A percentile compares a stretch with the other conserved stretches of the same genome.
phyloP scores from a whole-genome alignment of 2,113 vertebrate genomes.

The Tachycineta bicolor region DNA sequence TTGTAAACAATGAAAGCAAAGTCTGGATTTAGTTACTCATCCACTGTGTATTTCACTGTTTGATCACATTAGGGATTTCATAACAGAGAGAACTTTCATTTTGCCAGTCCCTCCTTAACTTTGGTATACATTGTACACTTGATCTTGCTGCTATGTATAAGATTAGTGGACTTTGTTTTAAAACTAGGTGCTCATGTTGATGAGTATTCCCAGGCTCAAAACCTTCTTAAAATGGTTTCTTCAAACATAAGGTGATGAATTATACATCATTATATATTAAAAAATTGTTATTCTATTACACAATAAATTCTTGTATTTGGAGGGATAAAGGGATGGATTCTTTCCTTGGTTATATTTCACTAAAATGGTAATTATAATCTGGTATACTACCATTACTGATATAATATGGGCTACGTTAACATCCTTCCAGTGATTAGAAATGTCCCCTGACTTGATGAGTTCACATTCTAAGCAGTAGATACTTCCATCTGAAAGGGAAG shows the following conservation, averaged over 20 bases:
- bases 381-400: neutral
- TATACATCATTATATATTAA: neutral
- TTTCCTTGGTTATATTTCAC: neutral
- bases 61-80: slow-evolving; percentile 29
- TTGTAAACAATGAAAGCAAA: slow-evolving; percentile 22
- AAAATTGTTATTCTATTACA: neutral
- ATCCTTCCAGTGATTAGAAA: neutral
- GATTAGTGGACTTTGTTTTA: neutral
- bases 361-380: neutral
- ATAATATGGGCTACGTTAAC: neutral
- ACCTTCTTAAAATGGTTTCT: neutral
- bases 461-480: neutral
- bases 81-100: slow-evolving; percentile 31
- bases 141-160: neutral
- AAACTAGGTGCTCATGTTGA: neutral
- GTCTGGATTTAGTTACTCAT: slow-evolving; percentile 66
- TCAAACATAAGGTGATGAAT: neutral
- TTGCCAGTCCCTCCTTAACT: neutral
- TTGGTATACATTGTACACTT: neutral
- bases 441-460: neutral
- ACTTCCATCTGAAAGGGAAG: neutral
- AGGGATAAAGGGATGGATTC: neutral
- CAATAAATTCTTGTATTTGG: neutral
- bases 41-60: slow-evolving; percentile 31
- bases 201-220: neutral